A percentile compares a stretch with the other conserved stretches of the same genome.
Conservation (phyloP, 2,113 vertebrate species). For the Madoqua kirkii region DNA sequence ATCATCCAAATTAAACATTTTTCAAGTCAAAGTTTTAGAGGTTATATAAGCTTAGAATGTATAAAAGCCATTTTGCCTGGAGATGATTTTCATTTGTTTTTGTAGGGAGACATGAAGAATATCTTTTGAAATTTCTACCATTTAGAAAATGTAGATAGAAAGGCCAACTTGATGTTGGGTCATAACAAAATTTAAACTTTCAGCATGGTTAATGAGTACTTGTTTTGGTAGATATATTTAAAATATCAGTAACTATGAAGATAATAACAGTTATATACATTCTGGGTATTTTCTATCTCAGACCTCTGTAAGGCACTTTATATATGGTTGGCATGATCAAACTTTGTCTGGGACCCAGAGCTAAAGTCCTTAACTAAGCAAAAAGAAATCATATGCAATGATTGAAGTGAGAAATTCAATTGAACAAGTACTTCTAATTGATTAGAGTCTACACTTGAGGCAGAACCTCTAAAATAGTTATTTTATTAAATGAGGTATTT, state of each 20-base stretch:
- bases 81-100: neutral
- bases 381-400: neutral
- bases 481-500: neutral
- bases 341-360: neutral
- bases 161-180: neutral
- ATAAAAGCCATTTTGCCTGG: neutral
- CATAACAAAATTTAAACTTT: neutral
- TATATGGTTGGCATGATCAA: neutral
- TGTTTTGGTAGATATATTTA: neutral
- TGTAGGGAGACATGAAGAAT: neutral
- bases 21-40: neutral
- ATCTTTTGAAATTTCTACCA: neutral
- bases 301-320: neutral
- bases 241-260: neutral
- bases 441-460: neutral
- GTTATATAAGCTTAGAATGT: neutral
- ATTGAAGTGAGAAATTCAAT: neutral
- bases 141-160: slow-evolving; percentile 9
- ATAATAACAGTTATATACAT: neutral
- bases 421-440: neutral
- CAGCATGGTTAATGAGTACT: neutral
- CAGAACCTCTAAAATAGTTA: neutral
- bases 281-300: neutral
- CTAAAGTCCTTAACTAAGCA: neutral
- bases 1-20: neutral